Evolutionary conservation across 2,797 vertebrate genomes (phyloP).

Genomic region (Alcedo atthis): DNA sequence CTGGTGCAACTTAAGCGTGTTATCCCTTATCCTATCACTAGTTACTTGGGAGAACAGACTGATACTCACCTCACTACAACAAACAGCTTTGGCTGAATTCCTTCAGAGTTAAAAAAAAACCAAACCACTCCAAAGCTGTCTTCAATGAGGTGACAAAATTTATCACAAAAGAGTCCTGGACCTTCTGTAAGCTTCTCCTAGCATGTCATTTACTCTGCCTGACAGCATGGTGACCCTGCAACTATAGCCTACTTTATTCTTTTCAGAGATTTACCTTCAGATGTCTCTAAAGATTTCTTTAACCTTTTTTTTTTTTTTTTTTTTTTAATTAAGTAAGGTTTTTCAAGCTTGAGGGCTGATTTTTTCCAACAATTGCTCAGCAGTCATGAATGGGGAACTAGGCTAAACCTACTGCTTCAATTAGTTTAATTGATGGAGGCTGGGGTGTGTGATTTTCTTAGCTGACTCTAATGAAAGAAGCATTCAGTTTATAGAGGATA

Average conservation of each 20-base stretch:
- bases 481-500: conserved; percentile 10
- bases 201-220: not conserved
- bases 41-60: too few species aligned
- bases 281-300: not conserved
- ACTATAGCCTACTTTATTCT: not conserved
- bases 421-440: conserved; percentile 67
- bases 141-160: not conserved
- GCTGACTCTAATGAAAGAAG: conserved; percentile 47
- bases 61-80: too few species aligned
- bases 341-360: conserved; percentile 18
- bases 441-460: conserved; percentile 53
- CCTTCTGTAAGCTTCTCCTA: not conserved
- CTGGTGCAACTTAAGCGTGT: too few species aligned
- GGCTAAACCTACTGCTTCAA: conserved; percentile 46
- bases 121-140: not conserved
- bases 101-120: not conserved
- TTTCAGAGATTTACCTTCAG: not conserved
- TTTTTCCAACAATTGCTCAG: conserved; percentile 42
- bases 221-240: not conserved
- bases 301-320: accelerated
- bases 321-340: not conserved
- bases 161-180: not conserved
- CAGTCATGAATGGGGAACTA: conserved; percentile 21
- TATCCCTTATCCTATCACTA: too few species aligned
- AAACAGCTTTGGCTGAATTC: not conserved